Evolutionary conservation across 2,888 invertebrate species (phyloP).

Genomic region (Clivina fossor): DNA sequence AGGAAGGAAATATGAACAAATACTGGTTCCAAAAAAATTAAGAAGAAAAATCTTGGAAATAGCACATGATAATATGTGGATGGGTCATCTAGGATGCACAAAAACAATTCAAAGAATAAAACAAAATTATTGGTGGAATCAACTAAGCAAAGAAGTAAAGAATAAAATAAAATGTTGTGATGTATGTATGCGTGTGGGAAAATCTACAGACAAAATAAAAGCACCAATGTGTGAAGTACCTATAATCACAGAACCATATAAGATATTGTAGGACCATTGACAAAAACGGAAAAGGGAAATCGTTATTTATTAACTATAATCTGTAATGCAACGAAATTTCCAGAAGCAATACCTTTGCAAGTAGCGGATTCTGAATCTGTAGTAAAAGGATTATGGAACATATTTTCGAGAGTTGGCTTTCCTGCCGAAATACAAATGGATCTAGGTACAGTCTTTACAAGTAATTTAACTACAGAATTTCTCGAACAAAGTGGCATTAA

Average conservation of each 20-base stretch:
- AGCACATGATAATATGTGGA: constrained; percentile 12
- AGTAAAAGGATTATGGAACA: constrained; percentile 3
- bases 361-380: constrained; percentile 10
- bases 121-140: constrained; percentile 9
- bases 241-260: neutral
- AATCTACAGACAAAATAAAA: constrained; percentile 6
- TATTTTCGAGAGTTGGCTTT: constrained; percentile 11
- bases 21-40: too few relatives aligned
- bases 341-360: constrained; percentile 4
- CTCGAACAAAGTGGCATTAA: constrained; percentile 2
- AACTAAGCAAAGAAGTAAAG: constrained; percentile 1
- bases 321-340: constrained; percentile 10
- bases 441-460: constrained; percentile 5
- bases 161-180: constrained; percentile 10
- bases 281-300: constrained; percentile 1
- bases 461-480: constrained; percentile 9
- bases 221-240: constrained; percentile 10
- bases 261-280: constrained; percentile 2
- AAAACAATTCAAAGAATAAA: constrained; percentile 2
- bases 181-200: constrained; percentile 1
- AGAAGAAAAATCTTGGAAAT: neutral
- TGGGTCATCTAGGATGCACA: constrained; percentile 8
- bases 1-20: too few relatives aligned
- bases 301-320: constrained; percentile 2
- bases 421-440: constrained; percentile 7